Percentiles rank a stretch among this genome's conserved stretches.
Conservation (phyloP, 2,113 vertebrate species). For the Clarias gariepinus region DNA sequence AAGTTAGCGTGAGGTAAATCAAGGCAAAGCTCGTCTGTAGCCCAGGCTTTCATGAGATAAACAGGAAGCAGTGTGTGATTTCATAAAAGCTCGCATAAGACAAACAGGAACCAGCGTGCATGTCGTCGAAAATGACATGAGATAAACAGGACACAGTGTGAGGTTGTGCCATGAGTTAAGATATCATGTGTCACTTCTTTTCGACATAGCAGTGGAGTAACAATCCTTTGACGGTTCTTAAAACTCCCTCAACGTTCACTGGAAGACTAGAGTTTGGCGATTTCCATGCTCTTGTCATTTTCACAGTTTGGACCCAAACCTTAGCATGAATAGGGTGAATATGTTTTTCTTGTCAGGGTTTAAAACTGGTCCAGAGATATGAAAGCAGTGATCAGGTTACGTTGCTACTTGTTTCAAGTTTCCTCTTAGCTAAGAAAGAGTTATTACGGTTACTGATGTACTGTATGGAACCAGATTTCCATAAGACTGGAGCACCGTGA, state of each 20-base stretch:
- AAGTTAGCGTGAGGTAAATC: neutral
- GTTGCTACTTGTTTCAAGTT: neutral
- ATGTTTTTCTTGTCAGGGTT: neutral
- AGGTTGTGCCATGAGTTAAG: neutral
- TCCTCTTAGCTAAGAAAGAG: neutral
- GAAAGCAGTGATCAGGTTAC: neutral
- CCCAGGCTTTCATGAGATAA: slow-evolving; percentile 4
- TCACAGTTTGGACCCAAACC: neutral
- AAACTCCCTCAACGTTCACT: neutral
- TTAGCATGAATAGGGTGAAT: neutral
- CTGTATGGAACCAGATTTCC: too few relatives aligned
- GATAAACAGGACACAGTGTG: slow-evolving; percentile 12
- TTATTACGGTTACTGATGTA: neutral
- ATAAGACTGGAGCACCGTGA: neutral
- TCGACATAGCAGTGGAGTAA: neutral
- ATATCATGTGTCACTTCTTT: neutral
- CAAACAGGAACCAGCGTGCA: neutral
- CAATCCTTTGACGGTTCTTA: neutral
- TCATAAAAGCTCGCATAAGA: neutral
- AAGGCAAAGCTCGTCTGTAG: neutral
- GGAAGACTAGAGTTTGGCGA: neutral
- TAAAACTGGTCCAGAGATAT: neutral
- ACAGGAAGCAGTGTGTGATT: neutral
- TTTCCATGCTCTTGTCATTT: neutral
- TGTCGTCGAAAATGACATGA: neutral